Percentiles rank a stretch among this genome's conserved stretches.
Conservation (phyloP, 2,113 vertebrate genomes). For the Thymallus thymallus region DNA sequence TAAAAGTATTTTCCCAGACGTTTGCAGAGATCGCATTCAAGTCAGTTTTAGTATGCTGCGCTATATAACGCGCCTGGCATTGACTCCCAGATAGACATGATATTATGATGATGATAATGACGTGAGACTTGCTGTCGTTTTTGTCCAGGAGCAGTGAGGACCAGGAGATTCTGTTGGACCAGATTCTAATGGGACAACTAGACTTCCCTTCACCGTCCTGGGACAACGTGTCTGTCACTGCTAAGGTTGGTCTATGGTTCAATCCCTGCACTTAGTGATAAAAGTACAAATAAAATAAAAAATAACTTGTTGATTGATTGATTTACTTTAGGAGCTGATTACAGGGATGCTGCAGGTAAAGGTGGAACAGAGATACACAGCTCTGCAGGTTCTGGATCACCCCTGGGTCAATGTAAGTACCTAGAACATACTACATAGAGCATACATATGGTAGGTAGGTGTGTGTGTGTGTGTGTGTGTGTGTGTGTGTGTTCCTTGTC, state of each 20-base stretch:
- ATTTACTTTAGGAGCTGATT: constrained; percentile 83
- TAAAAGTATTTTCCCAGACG: too few species aligned
- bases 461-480: constrained; percentile 1
- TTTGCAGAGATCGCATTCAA: too few species aligned
- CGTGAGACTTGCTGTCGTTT: neutral
- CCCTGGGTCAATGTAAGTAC: constrained; percentile 95
- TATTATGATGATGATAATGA: neutral
- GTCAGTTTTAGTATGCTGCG: neutral
- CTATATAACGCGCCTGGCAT: too few species aligned
- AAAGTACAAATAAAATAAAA: too few species aligned
- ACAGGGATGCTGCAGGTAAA: constrained; percentile 91
- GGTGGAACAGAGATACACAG: constrained; percentile 87
- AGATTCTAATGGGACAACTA: constrained; percentile 89
- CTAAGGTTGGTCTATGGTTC: constrained; percentile 78
- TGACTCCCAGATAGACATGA: too few species aligned
- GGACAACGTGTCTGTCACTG: constrained; percentile 91
- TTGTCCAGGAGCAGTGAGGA: constrained; percentile 82
- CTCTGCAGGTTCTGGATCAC: constrained; percentile 90
- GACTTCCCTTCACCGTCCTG: constrained; percentile 92
- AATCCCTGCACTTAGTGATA: too few species aligned
- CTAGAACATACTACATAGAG: neutral
- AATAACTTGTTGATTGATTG: neutral
- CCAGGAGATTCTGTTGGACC: constrained; percentile 91
- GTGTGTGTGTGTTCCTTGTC: too few species aligned
- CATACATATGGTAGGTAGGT: neutral